Percentiles rank a stretch among this genome's conserved stretches.
phyloP scores from a whole-genome alignment of 2,797 vertebrate genomes.

The Danio kyathit region DNA sequence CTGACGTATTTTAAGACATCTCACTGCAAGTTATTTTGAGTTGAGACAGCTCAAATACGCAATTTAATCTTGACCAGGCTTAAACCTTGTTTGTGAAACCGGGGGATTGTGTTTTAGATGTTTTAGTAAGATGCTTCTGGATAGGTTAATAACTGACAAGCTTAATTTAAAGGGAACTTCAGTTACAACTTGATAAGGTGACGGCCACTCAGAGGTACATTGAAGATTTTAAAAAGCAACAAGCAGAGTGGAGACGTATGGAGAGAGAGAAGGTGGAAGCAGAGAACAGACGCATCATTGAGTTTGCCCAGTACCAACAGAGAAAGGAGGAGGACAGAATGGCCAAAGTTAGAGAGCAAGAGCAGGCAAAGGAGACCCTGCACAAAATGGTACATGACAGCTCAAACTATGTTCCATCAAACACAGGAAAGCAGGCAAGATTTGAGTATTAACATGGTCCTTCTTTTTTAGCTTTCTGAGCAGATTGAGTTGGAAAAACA shows the following conservation, averaged over 20 bases:
- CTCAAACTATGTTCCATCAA: background rate
- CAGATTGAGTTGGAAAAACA: slow-evolving; percentile 80
- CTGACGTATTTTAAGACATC: too few relatives aligned
- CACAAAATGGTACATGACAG: slow-evolving; percentile 74
- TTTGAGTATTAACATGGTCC: background rate
- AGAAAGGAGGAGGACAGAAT: slow-evolving; percentile 81
- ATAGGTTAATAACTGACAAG: background rate
- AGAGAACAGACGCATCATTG: slow-evolving; percentile 89
- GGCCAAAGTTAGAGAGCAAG: slow-evolving; percentile 79
- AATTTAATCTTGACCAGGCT: too few relatives aligned
- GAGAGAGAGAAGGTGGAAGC: slow-evolving; percentile 89
- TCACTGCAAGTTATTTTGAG: too few relatives aligned
- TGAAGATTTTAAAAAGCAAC: slow-evolving; percentile 89
- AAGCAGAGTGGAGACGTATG: slow-evolving; percentile 84
- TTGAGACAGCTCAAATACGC: too few relatives aligned
- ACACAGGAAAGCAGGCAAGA: background rate
- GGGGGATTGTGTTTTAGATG: slow-evolving; percentile 67
- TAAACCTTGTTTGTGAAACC: slow-evolving; percentile 88
- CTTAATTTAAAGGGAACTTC: slow-evolving; percentile 80
- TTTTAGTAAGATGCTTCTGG: background rate
- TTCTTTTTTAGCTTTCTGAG: slow-evolving; percentile 79
- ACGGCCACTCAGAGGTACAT: slow-evolving; percentile 83
- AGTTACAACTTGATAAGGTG: slow-evolving; percentile 88
- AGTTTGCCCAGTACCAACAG: slow-evolving; percentile 82
- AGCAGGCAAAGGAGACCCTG: slow-evolving; percentile 82